Conservation (phyloP, 2,888 invertebrate species). For the Pandemis cinnamomeana region DNA sequence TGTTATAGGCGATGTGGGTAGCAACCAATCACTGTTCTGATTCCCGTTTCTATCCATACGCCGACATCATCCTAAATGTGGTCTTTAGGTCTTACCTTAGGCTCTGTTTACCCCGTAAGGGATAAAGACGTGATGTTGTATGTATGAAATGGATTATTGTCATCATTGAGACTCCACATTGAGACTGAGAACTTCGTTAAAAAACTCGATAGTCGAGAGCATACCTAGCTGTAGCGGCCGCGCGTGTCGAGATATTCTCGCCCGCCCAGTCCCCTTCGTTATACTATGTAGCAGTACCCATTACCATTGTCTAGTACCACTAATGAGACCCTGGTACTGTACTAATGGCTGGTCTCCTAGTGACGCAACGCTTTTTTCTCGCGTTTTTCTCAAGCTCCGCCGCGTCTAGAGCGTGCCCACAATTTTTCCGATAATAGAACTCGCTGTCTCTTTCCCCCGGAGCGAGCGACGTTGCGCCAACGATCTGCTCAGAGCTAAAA, state of each 20-base stretch:
- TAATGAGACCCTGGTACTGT: background rate
- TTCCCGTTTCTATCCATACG: too few relatives aligned
- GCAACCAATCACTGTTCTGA: too few relatives aligned
- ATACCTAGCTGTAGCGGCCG: too few relatives aligned
- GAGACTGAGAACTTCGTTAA: too few relatives aligned
- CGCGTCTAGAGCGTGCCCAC: conserved; percentile 46
- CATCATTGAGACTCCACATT: too few relatives aligned
- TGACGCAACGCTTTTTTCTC: conserved; percentile 48
- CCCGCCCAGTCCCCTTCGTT: background rate
- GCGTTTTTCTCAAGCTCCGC: conserved; percentile 27
- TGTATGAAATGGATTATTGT: too few relatives aligned
- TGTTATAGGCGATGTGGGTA: too few relatives aligned
- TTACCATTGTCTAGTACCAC: background rate
- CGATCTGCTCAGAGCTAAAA: conserved; percentile 72
- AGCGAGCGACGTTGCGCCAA: conserved; percentile 74
- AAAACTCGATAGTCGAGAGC: too few relatives aligned
- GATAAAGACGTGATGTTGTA: too few relatives aligned
- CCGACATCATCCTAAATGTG: too few relatives aligned
- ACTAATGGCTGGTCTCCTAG: conserved; percentile 6
- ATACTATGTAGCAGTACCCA: background rate
- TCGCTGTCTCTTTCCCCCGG: conserved; percentile 62
- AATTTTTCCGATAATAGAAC: conserved; percentile 82
- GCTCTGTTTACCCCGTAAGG: too few relatives aligned
- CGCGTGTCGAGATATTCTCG: background rate
- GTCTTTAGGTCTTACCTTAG: too few relatives aligned